Evolutionary conservation across 2,113 vertebrate species (phyloP).

Genomic region (Sturnus vulgaris): DNA sequence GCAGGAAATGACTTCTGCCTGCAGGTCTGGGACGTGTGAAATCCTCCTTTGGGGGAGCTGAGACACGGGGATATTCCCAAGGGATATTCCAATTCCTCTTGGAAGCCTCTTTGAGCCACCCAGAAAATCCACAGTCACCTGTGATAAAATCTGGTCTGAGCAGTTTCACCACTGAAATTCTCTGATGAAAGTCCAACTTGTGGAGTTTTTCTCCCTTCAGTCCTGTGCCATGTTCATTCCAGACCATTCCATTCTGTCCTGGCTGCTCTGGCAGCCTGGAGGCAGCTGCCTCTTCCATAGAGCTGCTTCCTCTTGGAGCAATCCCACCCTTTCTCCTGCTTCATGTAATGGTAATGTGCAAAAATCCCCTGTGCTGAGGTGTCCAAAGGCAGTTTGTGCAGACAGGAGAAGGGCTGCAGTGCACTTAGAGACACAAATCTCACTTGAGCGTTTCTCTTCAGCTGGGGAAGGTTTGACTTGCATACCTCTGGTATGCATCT

Average conservation of each 20-base stretch:
- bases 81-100: neutral
- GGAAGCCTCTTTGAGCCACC: neutral
- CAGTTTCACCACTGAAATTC: neutral
- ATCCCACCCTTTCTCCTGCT: neutral
- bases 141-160: neutral
- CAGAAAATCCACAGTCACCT: neutral
- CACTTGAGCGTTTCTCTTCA: neutral
- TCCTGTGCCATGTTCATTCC: neutral
- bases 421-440: neutral
- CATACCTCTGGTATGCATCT: conserved; percentile 36
- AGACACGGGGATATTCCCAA: neutral
- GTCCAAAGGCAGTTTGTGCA: neutral
- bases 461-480: neutral
- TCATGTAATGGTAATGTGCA: neutral
- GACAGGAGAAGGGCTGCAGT: neutral
- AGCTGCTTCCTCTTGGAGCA: neutral
- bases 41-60: neutral
- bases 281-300: neutral
- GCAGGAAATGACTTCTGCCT: neutral
- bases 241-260: neutral
- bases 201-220: neutral
- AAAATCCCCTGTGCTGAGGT: neutral
- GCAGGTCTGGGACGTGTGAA: neutral
- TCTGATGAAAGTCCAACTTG: neutral
- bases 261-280: neutral